Evolutionary conservation across 2,888 invertebrate genomes (phyloP), one percentile per base, ranked within the genome.

Genomic region (Prosapia bicincta): DNA sequence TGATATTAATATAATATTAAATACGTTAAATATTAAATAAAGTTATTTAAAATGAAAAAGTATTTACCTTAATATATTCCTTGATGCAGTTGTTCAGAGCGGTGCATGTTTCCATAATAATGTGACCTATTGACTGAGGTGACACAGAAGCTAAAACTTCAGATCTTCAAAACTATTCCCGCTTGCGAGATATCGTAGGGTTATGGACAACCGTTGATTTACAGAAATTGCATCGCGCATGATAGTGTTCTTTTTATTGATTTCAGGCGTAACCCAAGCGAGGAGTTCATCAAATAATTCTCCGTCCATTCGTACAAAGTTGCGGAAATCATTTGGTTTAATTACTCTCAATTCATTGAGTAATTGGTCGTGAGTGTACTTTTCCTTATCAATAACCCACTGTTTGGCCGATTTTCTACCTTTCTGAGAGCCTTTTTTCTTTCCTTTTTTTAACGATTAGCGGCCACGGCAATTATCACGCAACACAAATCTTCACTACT

Each of bases 201-300:
- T 66, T 13, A 71, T 65, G 2, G 71, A 71, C 28, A 71, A 65
- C 25, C 26, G 71, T 71, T 71, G 71, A 65, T 43, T 71, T n/a
- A 24, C 23, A 24, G 71, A 26, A 71, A 26, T 71, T 20, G 71
- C 71, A 71, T 65, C 26, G 3, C 71, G 25, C 28, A 71, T 71
- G 28, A 15, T 71, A 71, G 26, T 65, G 25, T 71, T 23, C 10
- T 5, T n/a, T 71, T 65, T 71, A 6, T 66, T 66, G 10, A 66
- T 71, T 26, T 71, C 13, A 71, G 65, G 71, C 65, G 26, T 23
- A 71, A 65, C 71, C 71, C 65, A 71, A 15, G 15, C n/a, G 1
- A 71, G 28, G 25, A 71, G 28, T 28, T 65, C 65, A 71, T 71
- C 54, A 71, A 71, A 71, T 20, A n/a, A 43, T 71, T 71, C 71